A percentile compares a stretch with the other conserved stretches of the same genome.
phyloP scores from a whole-genome alignment of 1,140 invertebrate species.

The Whitmania pigra region DNA sequence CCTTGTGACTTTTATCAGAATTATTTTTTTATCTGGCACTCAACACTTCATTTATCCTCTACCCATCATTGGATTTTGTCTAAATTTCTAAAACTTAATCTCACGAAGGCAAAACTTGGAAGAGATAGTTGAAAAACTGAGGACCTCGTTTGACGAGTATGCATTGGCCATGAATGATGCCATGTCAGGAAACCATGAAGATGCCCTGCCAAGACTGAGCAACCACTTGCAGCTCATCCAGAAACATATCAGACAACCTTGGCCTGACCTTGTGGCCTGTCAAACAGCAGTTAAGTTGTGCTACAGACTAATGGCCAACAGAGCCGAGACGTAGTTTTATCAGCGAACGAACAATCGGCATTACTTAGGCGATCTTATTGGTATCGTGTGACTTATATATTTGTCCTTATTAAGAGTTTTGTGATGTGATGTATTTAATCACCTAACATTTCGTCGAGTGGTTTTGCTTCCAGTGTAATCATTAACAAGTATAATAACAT shows the following conservation, averaged over 20 bases:
- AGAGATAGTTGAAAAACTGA: conserved; percentile 34
- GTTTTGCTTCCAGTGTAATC: too few species aligned
- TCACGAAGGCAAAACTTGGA: conserved; percentile 31
- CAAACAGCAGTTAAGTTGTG: conserved; percentile 65
- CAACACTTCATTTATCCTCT: too few species aligned
- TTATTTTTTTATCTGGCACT: too few species aligned
- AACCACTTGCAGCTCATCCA: conserved; percentile 59
- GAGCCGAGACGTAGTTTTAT: neutral
- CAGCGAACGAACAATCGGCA: neutral
- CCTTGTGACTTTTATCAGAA: too few species aligned
- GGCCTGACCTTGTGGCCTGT: conserved; percentile 65
- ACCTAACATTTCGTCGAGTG: too few species aligned
- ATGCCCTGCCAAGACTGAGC: conserved; percentile 46
- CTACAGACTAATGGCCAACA: conserved; percentile 32
- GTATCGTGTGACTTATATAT: neutral
- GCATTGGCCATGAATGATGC: conserved; percentile 49
- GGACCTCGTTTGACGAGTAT: conserved; percentile 53
- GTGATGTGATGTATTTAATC: neutral
- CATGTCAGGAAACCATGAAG: conserved; percentile 44
- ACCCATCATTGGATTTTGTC: too few species aligned
- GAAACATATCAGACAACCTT: conserved; percentile 58
- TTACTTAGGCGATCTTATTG: neutral
- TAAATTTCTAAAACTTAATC: too few species aligned
- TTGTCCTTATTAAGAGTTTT: neutral
- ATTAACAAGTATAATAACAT: too few species aligned